phyloP scores from a whole-genome alignment of 2,113 vertebrate species.

The Percina caprodes region DNA sequence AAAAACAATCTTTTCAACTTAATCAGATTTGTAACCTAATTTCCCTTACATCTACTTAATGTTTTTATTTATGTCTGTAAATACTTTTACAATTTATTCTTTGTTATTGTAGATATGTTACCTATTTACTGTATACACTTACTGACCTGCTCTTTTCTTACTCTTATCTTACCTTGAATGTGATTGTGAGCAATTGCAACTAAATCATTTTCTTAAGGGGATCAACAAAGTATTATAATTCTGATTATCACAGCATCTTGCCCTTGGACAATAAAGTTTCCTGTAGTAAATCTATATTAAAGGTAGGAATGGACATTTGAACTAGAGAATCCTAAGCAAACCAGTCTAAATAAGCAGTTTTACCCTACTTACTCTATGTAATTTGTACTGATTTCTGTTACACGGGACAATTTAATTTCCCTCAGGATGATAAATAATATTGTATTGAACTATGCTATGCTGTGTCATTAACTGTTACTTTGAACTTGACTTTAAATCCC shows the following conservation, averaged over 20 bases:
- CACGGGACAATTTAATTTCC: neutral
- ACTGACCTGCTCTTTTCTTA: too few species aligned
- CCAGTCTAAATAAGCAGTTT: neutral
- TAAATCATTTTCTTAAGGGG: too few species aligned
- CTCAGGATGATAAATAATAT: neutral
- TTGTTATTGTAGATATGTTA: too few species aligned
- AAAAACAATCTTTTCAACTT: too few species aligned
- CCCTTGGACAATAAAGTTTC: neutral
- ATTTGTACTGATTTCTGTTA: neutral
- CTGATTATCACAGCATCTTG: neutral
- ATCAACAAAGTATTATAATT: too few species aligned
- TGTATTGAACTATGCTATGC: neutral
- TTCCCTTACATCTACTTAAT: too few species aligned
- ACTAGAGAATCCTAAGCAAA: neutral
- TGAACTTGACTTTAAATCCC: neutral
- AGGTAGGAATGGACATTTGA: neutral
- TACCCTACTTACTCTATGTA: neutral
- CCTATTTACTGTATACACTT: too few species aligned
- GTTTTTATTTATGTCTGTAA: too few species aligned
- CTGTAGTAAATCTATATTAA: neutral
- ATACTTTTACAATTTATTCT: too few species aligned
- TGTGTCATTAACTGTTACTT: neutral
- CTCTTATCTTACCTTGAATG: too few species aligned
- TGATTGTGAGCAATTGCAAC: too few species aligned
- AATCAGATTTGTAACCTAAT: too few species aligned